Conservation (phyloP, 2,888 invertebrate species). For the Rhagonycha fulva region DNA sequence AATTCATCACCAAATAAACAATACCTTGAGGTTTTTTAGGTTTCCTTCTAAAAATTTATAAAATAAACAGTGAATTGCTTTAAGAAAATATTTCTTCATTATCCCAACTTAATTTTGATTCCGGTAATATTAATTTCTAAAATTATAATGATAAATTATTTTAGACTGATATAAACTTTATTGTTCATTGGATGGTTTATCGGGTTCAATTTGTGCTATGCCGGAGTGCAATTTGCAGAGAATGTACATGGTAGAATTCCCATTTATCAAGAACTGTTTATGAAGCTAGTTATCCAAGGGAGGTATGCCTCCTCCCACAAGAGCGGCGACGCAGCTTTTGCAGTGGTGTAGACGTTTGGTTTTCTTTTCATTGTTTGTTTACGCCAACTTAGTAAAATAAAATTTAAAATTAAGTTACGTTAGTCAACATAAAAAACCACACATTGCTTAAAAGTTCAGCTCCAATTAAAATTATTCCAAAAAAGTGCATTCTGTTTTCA, state of each 20-base stretch:
- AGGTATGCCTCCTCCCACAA: conserved; percentile 41
- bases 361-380: not conserved
- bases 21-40: too few relatives aligned
- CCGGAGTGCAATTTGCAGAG: conserved; percentile 55
- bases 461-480: not conserved
- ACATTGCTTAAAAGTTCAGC: not conserved
- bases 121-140: not conserved
- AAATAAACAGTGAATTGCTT: not conserved
- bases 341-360: conserved; percentile 30
- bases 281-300: conserved; percentile 53
- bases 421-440: not conserved
- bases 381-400: not conserved
- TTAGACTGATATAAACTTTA: conserved; percentile 26
- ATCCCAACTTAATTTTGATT: not conserved
- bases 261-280: conserved; percentile 54
- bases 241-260: conserved; percentile 55
- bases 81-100: not conserved
- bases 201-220: conserved; percentile 55
- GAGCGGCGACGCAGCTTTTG: conserved; percentile 25
- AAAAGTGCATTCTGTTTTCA: not conserved
- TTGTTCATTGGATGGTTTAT: conserved; percentile 44
- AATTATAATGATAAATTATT: not conserved
- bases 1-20: too few relatives aligned
- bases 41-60: too few relatives aligned
- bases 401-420: not conserved